Base-by-base conservation (phyloP, 2,113 vertebrate genomes). In the Poeciliopsis turrubarensis region DNA sequence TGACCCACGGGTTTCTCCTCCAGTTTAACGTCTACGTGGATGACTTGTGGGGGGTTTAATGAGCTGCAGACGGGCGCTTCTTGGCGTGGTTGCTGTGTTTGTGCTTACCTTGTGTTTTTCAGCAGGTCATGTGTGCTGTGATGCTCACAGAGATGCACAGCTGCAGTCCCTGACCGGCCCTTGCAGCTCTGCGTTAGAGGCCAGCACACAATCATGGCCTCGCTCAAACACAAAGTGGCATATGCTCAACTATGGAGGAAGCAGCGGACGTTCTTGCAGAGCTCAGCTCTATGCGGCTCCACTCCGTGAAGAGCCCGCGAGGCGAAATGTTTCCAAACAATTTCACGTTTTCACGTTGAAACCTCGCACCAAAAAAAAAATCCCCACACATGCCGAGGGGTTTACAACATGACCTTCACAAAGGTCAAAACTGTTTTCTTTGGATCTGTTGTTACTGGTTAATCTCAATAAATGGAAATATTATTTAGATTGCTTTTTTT, bases 351-450 rank as follows among this genome's bases (percentile, higher is more conserved):
- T 84, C 61, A 92, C 88, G 77, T 87, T 90, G 82, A 89, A 89
- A 84, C 68, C 81, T 80, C 64, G 74, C 70, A 75, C 3, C 60
- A 39, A 25, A 30, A 41, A 39, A 25, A 25, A 67, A 65, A 31
- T 12, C 97, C 47, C 96, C 93, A 94, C 84, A 78, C 92, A 88
- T 75, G 95, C 95, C 94, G 84, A 89, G 89, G 95, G 74, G 92
- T 94, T 94, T 95, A 90, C 84, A 92, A 69, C 85, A 94, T 96
- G 96, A 95, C 96, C 96, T 98, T 97, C 95, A 97, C 94, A 96
- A 97, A 98, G 96, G 96, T 97, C 96, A 97, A 92, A 95, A 96
- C 95, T 94, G 94, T 94, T 96, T 95, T 95, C 91, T 90, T 91
- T 88, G 12, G 92, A 95, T 92, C 85, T 93, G 89, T 96, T 96